Evolutionary conservation across 1,140 invertebrate species (phyloP).

Genomic region (Popillia japonica): DNA sequence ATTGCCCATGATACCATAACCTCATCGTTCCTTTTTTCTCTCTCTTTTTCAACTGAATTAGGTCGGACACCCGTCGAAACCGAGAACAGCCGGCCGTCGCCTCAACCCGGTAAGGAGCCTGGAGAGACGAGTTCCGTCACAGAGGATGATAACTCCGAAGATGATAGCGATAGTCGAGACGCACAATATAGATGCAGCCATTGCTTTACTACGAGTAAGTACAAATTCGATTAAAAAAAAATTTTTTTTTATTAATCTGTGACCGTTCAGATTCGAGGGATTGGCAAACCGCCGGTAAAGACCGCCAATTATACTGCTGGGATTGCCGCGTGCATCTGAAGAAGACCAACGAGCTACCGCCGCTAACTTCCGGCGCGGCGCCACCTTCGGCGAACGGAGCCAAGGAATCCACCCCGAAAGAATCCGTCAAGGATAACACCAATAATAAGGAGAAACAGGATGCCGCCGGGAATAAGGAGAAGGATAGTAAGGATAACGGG

Average conservation of each 20-base stretch:
- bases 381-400: not conserved
- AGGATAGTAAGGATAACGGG: slow-evolving; percentile 44
- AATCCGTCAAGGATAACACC: slow-evolving; percentile 35
- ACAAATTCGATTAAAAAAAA: not conserved
- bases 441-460: slow-evolving; percentile 43
- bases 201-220: slow-evolving; percentile 72
- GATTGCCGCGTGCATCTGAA: slow-evolving; percentile 85
- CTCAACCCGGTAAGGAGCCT: slow-evolving; percentile 66
- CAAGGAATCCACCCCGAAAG: slow-evolving; percentile 49
- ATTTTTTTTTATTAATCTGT: too few species aligned
- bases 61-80: slow-evolving; percentile 59
- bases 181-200: slow-evolving; percentile 63
- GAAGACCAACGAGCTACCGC: slow-evolving; percentile 82
- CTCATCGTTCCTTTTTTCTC: slow-evolving; percentile 33
- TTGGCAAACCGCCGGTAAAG: slow-evolving; percentile 82
- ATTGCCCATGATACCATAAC: slow-evolving; percentile 67
- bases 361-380: slow-evolving; percentile 57
- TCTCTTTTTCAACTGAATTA: slow-evolving; percentile 21
- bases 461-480: slow-evolving; percentile 17
- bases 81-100: slow-evolving; percentile 67
- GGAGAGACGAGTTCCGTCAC: slow-evolving; percentile 89
- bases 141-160: slow-evolving; percentile 88
- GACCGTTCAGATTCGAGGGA: slow-evolving; percentile 59
- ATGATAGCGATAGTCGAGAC: slow-evolving; percentile 91
- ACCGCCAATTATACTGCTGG: slow-evolving; percentile 78